Evolutionary conservation across 2,888 invertebrate genomes (phyloP).

Genomic region (Eupithecia exiguata): DNA sequence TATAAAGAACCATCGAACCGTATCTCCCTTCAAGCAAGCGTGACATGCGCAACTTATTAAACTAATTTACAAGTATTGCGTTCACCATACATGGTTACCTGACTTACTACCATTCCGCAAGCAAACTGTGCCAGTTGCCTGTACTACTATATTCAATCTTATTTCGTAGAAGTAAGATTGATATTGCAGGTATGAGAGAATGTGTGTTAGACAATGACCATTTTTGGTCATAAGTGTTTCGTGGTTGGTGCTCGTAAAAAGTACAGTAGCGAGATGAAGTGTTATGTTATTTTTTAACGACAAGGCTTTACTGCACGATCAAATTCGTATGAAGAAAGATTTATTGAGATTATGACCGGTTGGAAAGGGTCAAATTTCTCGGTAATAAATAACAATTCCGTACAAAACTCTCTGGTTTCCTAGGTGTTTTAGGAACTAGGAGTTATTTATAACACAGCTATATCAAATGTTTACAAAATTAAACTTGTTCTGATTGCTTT

Average conservation of each 20-base stretch:
- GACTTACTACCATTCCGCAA: conserved; percentile 64
- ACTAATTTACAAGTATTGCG: conserved; percentile 49
- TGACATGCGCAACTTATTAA: conserved; percentile 21
- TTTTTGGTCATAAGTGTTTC: conserved; percentile 64
- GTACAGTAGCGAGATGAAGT: conserved; percentile 42
- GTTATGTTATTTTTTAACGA: conserved; percentile 19
- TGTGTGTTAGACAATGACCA: conserved; percentile 55
- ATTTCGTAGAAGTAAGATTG: conserved; percentile 30
- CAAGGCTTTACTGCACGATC: conserved; percentile 14
- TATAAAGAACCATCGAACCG: conserved; percentile 18
- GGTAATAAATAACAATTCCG: too few relatives aligned
- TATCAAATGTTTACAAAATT: too few relatives aligned
- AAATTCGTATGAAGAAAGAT: neutral
- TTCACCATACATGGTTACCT: conserved; percentile 57
- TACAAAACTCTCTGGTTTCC: too few relatives aligned
- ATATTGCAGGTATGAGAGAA: conserved; percentile 30
- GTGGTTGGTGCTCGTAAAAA: conserved; percentile 55
- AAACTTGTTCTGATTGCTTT: too few relatives aligned
- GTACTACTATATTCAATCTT: conserved; percentile 39
- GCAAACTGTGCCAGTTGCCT: conserved; percentile 57
- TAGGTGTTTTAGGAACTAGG: neutral
- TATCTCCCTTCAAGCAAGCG: conserved; percentile 12
- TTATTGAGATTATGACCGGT: neutral
- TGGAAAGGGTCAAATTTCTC: neutral
- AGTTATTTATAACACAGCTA: too few relatives aligned